Percentiles rank a stretch among this genome's conserved stretches.
Evolutionary conservation across 2,888 invertebrate genomes (phyloP).

Genomic region (Eupithecia subfuscata): DNA sequence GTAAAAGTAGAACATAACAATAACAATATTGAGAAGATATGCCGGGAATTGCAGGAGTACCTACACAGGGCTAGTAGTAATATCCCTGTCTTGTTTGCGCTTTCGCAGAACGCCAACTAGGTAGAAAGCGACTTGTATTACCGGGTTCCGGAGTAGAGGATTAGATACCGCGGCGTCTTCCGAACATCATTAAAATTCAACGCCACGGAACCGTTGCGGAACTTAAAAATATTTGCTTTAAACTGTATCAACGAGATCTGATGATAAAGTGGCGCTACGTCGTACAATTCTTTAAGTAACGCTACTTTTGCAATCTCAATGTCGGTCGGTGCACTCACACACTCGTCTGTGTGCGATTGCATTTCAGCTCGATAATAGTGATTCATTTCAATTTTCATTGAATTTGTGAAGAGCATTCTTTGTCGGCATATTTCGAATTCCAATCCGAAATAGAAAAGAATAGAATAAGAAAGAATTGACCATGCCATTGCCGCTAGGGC

Average conservation of each 20-base stretch:
- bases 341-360: not conserved
- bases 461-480: too few species aligned
- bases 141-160: slow-evolving; percentile 50
- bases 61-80: not conserved
- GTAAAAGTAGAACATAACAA: not conserved
- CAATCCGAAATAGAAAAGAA: too few species aligned
- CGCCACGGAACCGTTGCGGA: slow-evolving; percentile 48
- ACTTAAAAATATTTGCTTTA: slow-evolving; percentile 57
- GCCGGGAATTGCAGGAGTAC: not conserved
- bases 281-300: not conserved
- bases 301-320: not conserved
- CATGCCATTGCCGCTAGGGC: too few species aligned
- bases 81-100: not conserved
- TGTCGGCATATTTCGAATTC: not conserved
- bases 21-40: not conserved
- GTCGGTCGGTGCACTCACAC: not conserved
- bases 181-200: slow-evolving; percentile 73
- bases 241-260: slow-evolving; percentile 37
- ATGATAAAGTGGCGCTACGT: slow-evolving; percentile 3
- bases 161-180: slow-evolving; percentile 60
- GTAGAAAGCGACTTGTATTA: slow-evolving; percentile 13
- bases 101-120: slow-evolving; percentile 20
- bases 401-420: not conserved
- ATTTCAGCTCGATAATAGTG: not conserved
- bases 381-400: not conserved